phyloP scores from a whole-genome alignment of 2,113 vertebrate genomes.

The Ancistrus triradiatus region DNA sequence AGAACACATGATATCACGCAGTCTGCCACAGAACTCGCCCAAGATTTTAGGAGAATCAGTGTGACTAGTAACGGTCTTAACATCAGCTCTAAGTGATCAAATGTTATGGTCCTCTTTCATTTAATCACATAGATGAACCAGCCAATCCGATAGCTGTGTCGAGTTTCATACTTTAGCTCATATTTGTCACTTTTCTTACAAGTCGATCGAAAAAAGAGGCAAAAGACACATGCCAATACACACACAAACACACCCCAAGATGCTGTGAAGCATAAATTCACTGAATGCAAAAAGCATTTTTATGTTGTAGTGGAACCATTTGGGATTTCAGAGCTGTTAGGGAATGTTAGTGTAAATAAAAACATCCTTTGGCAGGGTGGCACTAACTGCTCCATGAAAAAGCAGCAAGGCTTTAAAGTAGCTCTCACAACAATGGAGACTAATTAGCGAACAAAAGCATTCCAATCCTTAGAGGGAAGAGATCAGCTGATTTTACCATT shows the following conservation, averaged over 20 bases:
- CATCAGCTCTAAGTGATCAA: too few species aligned
- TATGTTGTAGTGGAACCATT: slow-evolving; percentile 1
- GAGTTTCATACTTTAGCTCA: too few species aligned
- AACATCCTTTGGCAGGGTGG: slow-evolving; percentile 41
- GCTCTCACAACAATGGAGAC: slow-evolving; percentile 46
- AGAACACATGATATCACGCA: too few species aligned
- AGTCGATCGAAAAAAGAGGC: too few species aligned
- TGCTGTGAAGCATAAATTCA: slow-evolving; percentile 10
- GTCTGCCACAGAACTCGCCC: too few species aligned
- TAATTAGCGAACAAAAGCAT: slow-evolving; percentile 48
- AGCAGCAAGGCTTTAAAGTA: slow-evolving; percentile 39
- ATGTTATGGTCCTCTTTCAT: too few species aligned
- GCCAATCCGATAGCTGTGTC: too few species aligned
- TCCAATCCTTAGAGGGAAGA: slow-evolving; percentile 37
- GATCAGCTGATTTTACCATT: slow-evolving; percentile 49
- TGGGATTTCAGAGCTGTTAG: slow-evolving; percentile 41
- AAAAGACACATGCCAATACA: too few species aligned
- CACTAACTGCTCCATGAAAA: slow-evolving; percentile 35
- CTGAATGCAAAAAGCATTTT: slow-evolving; percentile 5
- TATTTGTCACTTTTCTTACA: too few species aligned
- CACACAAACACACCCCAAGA: slow-evolving; percentile 25
- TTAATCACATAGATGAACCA: too few species aligned
- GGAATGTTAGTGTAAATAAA: slow-evolving; percentile 45
- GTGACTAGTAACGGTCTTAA: too few species aligned
- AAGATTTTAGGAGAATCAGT: too few species aligned